These are phyloP conservation scores for Heliconius hermathena DNA, from an alignment of 1,140 invertebrate genomes.

Conservation along the genomic window DNA sequence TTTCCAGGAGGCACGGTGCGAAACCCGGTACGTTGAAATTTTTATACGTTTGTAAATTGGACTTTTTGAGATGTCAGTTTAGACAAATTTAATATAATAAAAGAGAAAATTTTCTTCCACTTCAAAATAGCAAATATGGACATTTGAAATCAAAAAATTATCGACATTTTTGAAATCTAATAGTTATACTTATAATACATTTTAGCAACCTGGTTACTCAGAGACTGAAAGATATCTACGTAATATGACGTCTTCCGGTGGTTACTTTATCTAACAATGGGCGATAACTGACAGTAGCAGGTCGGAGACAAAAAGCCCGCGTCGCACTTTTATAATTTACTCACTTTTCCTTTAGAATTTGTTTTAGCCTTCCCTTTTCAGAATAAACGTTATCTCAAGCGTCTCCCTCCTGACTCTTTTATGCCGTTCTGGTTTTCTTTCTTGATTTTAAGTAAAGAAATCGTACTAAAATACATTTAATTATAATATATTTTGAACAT, in stretches of 20 bases:
- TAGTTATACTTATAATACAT: not conserved
- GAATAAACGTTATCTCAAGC: conserved; percentile 2
- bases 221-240: not conserved
- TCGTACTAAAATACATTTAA: not conserved
- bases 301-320: conserved; percentile 8
- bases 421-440: not conserved
- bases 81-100: no score
- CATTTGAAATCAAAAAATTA: not conserved
- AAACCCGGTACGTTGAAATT: no score
- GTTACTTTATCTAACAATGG: conserved; percentile 3
- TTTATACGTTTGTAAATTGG: no score
- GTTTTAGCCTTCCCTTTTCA: conserved; percentile 2
- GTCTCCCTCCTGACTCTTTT: not conserved
- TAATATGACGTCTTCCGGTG: not conserved
- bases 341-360: conserved; percentile 11
- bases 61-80: no score
- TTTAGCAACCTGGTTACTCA: not conserved
- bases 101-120: not conserved
- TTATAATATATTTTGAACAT: no score
- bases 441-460: not conserved
- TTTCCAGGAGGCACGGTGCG: no score
- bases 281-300: conserved; percentile 15
- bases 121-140: not conserved
- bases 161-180: not conserved
- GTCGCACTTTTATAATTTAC: conserved; percentile 10